Conservation (phyloP, 2,113 vertebrate genomes). For the Connochaetes taurinus region DNA sequence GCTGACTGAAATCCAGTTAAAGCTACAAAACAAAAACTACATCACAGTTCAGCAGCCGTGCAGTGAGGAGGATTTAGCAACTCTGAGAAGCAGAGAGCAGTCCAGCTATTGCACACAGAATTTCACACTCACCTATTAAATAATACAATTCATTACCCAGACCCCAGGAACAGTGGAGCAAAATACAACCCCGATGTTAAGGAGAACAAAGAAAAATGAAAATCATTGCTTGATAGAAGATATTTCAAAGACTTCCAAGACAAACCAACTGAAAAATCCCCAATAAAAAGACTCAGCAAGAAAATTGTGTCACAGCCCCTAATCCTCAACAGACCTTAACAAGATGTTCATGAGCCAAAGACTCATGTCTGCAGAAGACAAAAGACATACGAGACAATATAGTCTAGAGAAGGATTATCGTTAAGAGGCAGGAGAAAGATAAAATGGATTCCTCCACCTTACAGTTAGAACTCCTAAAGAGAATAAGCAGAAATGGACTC, state of each 20-base stretch:
- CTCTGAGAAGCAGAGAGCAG: not conserved
- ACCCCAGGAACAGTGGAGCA: slow-evolving; percentile 63
- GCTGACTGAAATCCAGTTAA: not conserved
- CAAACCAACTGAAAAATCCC: slow-evolving; percentile 75
- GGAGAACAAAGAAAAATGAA: slow-evolving; percentile 77
- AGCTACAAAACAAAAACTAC: not conserved
- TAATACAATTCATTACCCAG: slow-evolving; percentile 16
- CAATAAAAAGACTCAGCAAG: slow-evolving; percentile 75
- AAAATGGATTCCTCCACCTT: slow-evolving; percentile 75
- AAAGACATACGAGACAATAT: slow-evolving; percentile 74
- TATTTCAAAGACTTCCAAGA: slow-evolving; percentile 79
- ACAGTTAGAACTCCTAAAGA: slow-evolving; percentile 70
- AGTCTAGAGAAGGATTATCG: slow-evolving; percentile 70
- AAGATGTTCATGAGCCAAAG: slow-evolving; percentile 77
- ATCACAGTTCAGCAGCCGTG: not conserved
- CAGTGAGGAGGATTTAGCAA: not conserved
- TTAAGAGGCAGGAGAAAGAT: slow-evolving; percentile 68
- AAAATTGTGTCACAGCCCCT: slow-evolving; percentile 75
- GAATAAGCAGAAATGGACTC: slow-evolving; percentile 67
- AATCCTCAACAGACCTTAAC: slow-evolving; percentile 79
- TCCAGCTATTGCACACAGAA: not conserved
- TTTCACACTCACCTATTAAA: not conserved
- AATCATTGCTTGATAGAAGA: slow-evolving; percentile 75
- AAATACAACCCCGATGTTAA: slow-evolving; percentile 71
- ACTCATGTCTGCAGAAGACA: slow-evolving; percentile 73